Evolutionary conservation across 2,113 vertebrate genomes (phyloP), one percentile per base, ranked within the genome.

Genomic region (Pao palembangensis): DNA sequence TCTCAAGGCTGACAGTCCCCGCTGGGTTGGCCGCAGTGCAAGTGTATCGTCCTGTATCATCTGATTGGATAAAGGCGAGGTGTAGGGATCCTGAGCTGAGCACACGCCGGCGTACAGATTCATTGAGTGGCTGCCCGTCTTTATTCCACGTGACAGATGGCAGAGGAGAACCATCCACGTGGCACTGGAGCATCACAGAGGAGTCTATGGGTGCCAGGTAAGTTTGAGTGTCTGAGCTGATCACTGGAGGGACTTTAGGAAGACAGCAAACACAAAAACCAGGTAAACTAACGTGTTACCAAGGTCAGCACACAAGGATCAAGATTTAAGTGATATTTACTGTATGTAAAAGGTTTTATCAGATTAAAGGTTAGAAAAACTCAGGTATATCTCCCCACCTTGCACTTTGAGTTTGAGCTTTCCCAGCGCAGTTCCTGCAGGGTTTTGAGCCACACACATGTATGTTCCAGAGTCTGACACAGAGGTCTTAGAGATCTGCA

Each of bases 331-430:
- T 44, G 43, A 14, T 48, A 48, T 18, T 48, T 48, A 23, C 3
- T 23, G 21, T 18, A 8, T 48, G 42, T 8, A 48, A 48, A n/a
- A 18, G 15, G 11, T 44, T 17, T 5, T 14, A 14, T 16, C 3
- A 14, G 43, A 5, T 44, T 44, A 44, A 16, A 44, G 6, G 44
- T n/a, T 47, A n/a, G n/a, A 16, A 3, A n/a, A 16, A 13, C 2
- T 47, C n/a, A 17, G 15, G 15, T 17, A 13, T 16, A 47, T 16
- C 44, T 6, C 5, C 64, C 19, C 83, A 98, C 97, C 94, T 92
- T 96, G 95, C 44, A 99, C 93, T 89, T 92, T 94, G 63, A 99
- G 88, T 82, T 94, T 98, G 76, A 94, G 94, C 81, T 96, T 99
- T 17, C 94, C 93, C 66, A 99, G 79, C 4, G 96, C 95, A 0